A percentile compares a stretch with the other conserved stretches of the same genome.
Evolutionary conservation across 2,113 vertebrate genomes (phyloP).

Genomic region (Nesogale talazaci): DNA sequence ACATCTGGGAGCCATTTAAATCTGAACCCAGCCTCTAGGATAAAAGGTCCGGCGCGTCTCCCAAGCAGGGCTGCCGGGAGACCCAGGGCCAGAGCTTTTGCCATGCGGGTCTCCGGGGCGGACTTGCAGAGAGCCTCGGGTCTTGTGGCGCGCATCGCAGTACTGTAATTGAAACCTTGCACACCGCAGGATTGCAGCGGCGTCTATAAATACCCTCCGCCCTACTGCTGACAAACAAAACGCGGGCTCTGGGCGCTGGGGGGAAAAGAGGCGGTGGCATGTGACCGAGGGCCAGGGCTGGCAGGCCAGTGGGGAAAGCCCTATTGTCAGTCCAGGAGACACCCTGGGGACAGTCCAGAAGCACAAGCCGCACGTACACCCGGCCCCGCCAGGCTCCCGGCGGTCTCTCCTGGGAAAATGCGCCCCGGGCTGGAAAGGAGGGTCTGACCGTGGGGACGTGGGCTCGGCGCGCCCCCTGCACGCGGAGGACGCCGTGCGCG

Average conservation of each 20-base stretch:
- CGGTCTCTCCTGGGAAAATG: background rate
- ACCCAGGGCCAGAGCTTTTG: background rate
- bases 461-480: constrained; percentile 24
- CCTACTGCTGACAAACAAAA: constrained; percentile 72
- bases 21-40: background rate
- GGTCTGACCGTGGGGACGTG: fast-evolving
- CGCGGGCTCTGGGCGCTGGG: constrained; percentile 11
- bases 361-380: background rate
- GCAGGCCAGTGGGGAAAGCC: constrained; percentile 28
- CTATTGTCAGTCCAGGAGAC: background rate
- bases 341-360: background rate
- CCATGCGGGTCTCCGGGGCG: background rate
- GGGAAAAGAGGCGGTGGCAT: constrained; percentile 44
- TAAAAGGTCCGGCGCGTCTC: background rate
- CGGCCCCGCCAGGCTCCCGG: background rate
- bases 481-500: background rate
- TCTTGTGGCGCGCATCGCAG: background rate
- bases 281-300: constrained; percentile 7
- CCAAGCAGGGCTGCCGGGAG: background rate
- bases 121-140: background rate
- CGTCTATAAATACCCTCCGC: constrained; percentile 71
- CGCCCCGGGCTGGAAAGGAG: background rate
- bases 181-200: constrained; percentile 64
- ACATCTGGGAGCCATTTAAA: background rate
- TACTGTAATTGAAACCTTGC: constrained; percentile 74